Base-by-base conservation (phyloP, 2,888 invertebrate species). In the Lypha dubia region DNA sequence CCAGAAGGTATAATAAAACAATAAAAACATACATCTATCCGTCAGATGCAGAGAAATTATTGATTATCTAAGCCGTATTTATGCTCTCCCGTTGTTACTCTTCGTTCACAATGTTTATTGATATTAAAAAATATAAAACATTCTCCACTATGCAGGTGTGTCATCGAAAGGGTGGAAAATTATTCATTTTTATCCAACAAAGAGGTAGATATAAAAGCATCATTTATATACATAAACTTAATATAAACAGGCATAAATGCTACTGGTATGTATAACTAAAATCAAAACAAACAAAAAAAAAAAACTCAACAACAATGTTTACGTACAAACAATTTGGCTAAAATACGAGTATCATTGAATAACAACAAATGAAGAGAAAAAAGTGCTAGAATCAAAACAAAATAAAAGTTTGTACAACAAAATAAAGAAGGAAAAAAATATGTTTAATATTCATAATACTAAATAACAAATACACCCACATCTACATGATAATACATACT, bases 51-150 rank as follows among this genome's bases (percentile, higher is more conserved):
- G 9, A 67, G 9, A 67, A 75, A 71, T 58, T 77, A 86, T 86
- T 81, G 81, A 83, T 83, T 85, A 79, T 73, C 24, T 56, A 13
- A 32, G 17, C 8, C n/a, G n/a, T n/a, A n/a, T 56, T n/a, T 56
- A 7, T 53, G 22, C 24, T 20, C 49, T 35, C 3, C n/a, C n/a
- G n/a, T n/a, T n/a, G n/a, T 7, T 22, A 22, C 15, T 51, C 35
- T 51, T 9, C 24, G 32, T 53, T 38, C 13, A 41, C 13, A 7
- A 53, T 53, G 15, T 38, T 17, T 32, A 67, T 35, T 67, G 15
- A 35, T 49, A n/a, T 20, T 24, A 17, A 24, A 13, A 13, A n/a
- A n/a, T n/a, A n/a, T n/a, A n/a, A 38, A 56, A 24, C 20, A 22
- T 20, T 17, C 7, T 51, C 32, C 4, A 22, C 20, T 46, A 3